Evolutionary conservation across 2,797 vertebrate genomes (phyloP), one percentile per base, ranked within the genome.

Genomic region (Hafferia zeledoni): DNA sequence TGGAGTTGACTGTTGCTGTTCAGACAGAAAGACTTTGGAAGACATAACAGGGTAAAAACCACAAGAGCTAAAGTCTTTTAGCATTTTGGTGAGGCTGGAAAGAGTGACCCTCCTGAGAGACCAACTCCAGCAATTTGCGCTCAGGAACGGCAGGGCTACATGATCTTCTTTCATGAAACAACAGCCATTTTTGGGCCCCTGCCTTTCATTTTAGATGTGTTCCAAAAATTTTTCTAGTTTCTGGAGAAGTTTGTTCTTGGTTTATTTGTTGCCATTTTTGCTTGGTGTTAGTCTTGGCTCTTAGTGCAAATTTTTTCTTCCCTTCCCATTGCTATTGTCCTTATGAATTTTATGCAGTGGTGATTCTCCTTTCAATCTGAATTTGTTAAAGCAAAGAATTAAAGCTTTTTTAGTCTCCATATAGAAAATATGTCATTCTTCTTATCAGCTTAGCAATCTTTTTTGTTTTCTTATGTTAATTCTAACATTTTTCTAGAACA

Each of bases 11-110:
- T 56, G 11, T 55, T 47, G 24, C 11, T 50, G 9, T 89, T 59
- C 33, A 43, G 10, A n/a, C 6, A 53, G 41, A 39, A 10, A 23
- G n/a, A 60, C 20, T 9, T 23, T 37, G 10, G 85, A 65, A 70
- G 6, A 37, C 8, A 11, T 33, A 28, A 22, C 3, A 2, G 18
- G 19, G 13, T 6, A 3, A 19, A 69, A 9, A 12, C 1, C 5
- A 17, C 13, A 28, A 17, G 82, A 57, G 7, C 18, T 27, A 24
- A 83, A 28, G 23, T 76, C 28, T 75, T 71, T 53, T 27, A 65
- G 9, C 15, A 43, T 43, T 57, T 57, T 70, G 41, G 10, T 22
- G 33, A 55, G 37, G 20, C 23, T 60, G 28, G 31, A 86, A 78
- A 61, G 17, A 52, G 61, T 31, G n/a, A 49, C 18, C 12, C 10